phyloP scores from a whole-genome alignment of 2,113 vertebrate species.

The Mirounga angustirostris region DNA sequence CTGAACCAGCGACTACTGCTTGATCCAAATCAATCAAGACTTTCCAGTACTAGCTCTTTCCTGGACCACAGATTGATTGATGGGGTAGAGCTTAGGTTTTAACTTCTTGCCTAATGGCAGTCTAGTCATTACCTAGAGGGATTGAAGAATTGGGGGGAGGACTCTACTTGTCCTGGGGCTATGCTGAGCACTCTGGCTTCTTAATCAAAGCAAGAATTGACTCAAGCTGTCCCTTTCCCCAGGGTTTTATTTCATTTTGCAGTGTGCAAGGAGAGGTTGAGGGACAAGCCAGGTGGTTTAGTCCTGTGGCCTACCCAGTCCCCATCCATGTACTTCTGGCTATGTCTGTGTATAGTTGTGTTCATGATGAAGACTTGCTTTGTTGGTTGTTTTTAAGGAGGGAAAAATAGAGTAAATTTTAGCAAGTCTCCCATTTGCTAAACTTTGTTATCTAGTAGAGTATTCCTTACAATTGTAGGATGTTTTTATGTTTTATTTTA shows the following conservation, averaged over 20 bases:
- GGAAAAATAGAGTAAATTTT: neutral
- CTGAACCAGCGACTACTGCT: neutral
- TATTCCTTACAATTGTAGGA: neutral
- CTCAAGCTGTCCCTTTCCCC: neutral
- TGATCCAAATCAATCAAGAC: neutral
- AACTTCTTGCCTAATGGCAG: neutral
- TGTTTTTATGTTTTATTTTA: neutral
- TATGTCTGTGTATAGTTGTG: neutral
- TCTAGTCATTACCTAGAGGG: neutral
- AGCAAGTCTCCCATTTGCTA: conserved; percentile 7
- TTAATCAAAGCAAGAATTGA: neutral
- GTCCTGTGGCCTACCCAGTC: neutral
- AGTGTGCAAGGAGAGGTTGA: neutral
- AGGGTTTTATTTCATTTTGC: neutral
- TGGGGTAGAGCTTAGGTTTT: neutral
- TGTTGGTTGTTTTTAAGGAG: neutral
- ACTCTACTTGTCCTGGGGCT: neutral
- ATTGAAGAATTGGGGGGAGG: neutral
- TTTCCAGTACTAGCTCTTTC: neutral
- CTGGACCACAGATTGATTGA: neutral
- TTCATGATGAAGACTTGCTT: neutral
- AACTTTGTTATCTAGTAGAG: neutral
- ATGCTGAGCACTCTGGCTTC: neutral
- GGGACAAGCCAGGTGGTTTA: neutral
- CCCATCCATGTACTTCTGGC: neutral